Percentiles rank a stretch among this genome's conserved stretches.
phyloP scores from a whole-genome alignment of 2,888 invertebrate genomes.

The Acrobasis consociella region DNA sequence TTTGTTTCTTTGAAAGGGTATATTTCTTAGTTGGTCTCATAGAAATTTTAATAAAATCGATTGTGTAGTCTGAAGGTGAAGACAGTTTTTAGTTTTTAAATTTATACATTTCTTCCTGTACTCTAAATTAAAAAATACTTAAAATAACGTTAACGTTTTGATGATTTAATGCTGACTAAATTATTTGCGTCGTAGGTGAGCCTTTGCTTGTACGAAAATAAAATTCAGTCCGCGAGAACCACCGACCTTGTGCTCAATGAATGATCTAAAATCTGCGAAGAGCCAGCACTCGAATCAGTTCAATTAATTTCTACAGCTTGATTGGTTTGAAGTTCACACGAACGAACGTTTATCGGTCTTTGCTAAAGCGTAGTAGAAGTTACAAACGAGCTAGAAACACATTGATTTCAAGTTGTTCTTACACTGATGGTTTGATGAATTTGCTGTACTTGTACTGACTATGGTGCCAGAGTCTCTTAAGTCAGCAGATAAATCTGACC shows the following conservation, averaged over 20 bases:
- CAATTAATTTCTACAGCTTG: not conserved
- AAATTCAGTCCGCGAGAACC: constrained; percentile 47
- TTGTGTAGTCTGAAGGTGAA: too few species aligned
- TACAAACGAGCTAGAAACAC: not conserved
- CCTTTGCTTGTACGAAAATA: constrained; percentile 32
- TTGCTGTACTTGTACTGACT: too few species aligned
- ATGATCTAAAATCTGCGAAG: constrained; percentile 43
- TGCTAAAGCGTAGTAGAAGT: not conserved
- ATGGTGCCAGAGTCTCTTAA: too few species aligned
- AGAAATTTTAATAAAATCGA: too few species aligned
- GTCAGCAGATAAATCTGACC: too few species aligned
- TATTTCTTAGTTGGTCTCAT: too few species aligned
- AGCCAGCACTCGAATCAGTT: constrained; percentile 15
- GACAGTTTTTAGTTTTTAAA: not conserved
- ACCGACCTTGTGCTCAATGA: constrained; percentile 56
- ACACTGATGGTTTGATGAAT: too few species aligned
- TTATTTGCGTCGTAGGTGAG: not conserved
- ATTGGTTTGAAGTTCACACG: not conserved
- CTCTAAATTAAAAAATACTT: not conserved
- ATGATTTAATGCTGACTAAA: not conserved
- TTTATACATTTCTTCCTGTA: not conserved
- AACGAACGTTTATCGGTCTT: not conserved
- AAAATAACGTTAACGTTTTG: not conserved
- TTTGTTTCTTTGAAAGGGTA: too few species aligned
- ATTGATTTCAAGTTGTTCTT: not conserved